Evolutionary conservation across 1,140 invertebrate species (phyloP).

Genomic region (Phthorimaea operculella): DNA sequence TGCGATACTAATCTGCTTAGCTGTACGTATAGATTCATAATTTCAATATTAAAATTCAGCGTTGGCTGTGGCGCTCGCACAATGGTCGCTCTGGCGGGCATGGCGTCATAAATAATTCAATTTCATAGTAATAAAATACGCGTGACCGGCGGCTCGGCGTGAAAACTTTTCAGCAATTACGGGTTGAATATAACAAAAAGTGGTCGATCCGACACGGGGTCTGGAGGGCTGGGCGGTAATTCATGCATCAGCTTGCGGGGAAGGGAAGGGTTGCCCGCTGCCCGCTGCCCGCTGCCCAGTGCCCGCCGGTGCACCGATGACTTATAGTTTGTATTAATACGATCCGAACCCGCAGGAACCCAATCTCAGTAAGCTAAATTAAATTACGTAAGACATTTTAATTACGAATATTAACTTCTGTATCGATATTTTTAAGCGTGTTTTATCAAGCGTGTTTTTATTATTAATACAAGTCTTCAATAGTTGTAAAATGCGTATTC

Average conservation of each 20-base stretch:
- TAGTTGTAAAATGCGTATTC: too few relatives aligned
- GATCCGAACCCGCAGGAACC: constrained; percentile 42
- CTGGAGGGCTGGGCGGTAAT: constrained; percentile 43
- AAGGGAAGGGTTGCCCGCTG: constrained; percentile 40
- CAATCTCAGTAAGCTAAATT: constrained; percentile 46
- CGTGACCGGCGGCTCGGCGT: constrained; percentile 59
- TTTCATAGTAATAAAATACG: constrained; percentile 68
- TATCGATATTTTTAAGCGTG: neutral
- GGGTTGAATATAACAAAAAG: constrained; percentile 65
- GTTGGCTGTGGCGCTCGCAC: constrained; percentile 36
- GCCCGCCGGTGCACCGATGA: constrained; percentile 46
- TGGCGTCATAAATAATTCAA: constrained; percentile 66
- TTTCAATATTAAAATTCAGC: constrained; percentile 65
- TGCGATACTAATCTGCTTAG: constrained; percentile 47
- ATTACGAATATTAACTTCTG: too few relatives aligned
- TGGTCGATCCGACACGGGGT: constrained; percentile 52
- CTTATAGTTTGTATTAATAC: constrained; percentile 62
- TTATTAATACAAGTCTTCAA: too few relatives aligned
- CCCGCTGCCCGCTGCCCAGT: too few relatives aligned
- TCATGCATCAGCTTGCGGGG: constrained; percentile 65
- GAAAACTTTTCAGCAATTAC: constrained; percentile 68
- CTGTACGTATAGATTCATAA: constrained; percentile 37
- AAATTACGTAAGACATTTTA: constrained; percentile 15
- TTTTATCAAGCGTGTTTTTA: too few relatives aligned
- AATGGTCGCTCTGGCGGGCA: constrained; percentile 49